These are phyloP conservation scores for Okapia johnstoni DNA, from an alignment of 2,113 vertebrate species.

Conservation along the genomic window DNA sequence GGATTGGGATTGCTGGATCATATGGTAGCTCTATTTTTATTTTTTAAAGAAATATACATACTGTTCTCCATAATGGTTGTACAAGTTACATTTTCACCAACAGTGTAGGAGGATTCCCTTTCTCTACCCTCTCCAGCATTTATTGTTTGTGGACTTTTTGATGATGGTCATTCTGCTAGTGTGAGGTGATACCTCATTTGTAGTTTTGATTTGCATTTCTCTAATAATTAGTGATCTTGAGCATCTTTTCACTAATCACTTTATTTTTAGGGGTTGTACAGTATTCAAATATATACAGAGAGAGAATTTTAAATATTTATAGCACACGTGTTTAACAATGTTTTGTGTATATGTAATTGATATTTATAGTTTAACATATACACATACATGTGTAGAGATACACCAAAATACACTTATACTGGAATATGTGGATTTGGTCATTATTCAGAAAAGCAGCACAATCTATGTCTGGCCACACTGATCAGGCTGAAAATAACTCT, in stretches of 20 bases:
- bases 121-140: background rate
- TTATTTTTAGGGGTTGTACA: background rate
- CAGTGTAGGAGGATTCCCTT: background rate
- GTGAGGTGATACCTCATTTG: background rate
- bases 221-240: background rate
- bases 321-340: background rate
- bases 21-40: background rate
- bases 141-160: background rate
- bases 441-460: background rate
- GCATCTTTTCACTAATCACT: background rate
- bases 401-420: background rate
- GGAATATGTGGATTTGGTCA: background rate
- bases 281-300: background rate
- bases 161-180: background rate
- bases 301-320: background rate
- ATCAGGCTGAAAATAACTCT: background rate
- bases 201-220: background rate
- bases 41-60: background rate
- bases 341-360: background rate
- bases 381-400: background rate
- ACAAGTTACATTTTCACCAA: background rate
- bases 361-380: background rate
- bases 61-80: background rate
- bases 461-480: background rate
- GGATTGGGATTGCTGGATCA: background rate